Evolutionary conservation across 2,888 invertebrate genomes (phyloP).

Genomic region (Gortyna flavago): DNA sequence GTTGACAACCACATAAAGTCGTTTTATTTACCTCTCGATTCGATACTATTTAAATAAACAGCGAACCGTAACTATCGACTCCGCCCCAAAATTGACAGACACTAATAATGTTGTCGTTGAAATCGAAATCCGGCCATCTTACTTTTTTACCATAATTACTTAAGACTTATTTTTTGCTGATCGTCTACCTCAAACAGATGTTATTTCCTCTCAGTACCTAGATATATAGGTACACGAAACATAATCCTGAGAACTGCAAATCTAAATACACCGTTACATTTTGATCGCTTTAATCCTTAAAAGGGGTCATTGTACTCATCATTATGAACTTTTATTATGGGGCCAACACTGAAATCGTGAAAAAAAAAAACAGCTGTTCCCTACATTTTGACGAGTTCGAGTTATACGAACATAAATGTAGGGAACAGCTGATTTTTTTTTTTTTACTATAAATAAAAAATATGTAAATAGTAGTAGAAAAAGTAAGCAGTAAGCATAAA

Average conservation of each 20-base stretch:
- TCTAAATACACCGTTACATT: too few species aligned
- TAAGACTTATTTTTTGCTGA: neutral
- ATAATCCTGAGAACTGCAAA: neutral
- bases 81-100: slow-evolving; percentile 2
- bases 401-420: too few species aligned
- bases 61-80: neutral
- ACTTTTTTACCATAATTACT: slow-evolving; percentile 6
- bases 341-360: too few species aligned
- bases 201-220: neutral
- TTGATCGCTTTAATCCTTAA: too few species aligned
- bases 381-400: too few species aligned
- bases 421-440: too few species aligned
- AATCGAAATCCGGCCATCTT: slow-evolving; percentile 4
- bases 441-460: too few species aligned
- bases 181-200: slow-evolving; percentile 5
- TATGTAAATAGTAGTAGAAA: too few species aligned
- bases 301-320: too few species aligned
- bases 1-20: neutral
- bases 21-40: neutral
- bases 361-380: too few species aligned
- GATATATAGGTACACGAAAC: neutral
- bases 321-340: too few species aligned
- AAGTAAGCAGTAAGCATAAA: too few species aligned
- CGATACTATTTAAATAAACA: neutral
- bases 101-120: slow-evolving; percentile 2